Evolutionary conservation across 2,888 invertebrate genomes (phyloP).

Genomic region (Halictus quadricinctus): DNA sequence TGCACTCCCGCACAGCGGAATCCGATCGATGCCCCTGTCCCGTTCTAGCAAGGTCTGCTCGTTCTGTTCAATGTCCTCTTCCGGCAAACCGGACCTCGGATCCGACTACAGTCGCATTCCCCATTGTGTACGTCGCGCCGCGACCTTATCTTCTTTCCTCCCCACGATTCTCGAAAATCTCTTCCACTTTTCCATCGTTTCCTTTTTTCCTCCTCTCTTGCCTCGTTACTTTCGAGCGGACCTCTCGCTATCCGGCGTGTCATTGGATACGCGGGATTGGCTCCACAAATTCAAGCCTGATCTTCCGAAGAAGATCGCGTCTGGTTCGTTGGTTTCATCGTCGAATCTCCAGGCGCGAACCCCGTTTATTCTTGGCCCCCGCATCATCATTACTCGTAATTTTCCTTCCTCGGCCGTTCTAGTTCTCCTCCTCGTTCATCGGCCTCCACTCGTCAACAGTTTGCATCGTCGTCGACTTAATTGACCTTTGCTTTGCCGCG

Average conservation of each 20-base stretch:
- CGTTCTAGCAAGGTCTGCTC: conserved; percentile 44
- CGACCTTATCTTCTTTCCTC: conserved; percentile 46
- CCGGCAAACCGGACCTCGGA: conserved; percentile 50
- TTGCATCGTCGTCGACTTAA: conserved; percentile 57
- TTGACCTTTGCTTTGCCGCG: conserved; percentile 47
- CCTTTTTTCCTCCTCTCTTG: background rate
- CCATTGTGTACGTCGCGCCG: conserved; percentile 42
- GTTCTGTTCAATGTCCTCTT: conserved; percentile 48
- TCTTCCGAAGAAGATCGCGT: background rate
- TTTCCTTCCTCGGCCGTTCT: conserved; percentile 17
- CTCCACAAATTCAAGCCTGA: conserved; percentile 1
- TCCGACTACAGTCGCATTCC: conserved; percentile 46
- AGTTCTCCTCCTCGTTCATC: conserved; percentile 9
- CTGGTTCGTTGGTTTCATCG: background rate
- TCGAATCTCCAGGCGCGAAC: background rate
- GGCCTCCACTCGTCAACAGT: conserved; percentile 40
- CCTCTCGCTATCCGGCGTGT: background rate
- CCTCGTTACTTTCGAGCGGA: conserved; percentile 10
- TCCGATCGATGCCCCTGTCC: conserved; percentile 70
- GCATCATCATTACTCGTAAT: conserved; percentile 8
- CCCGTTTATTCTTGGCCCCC: background rate
- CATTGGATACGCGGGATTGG: background rate
- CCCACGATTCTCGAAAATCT: conserved; percentile 41
- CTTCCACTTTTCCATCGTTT: conserved; percentile 8
- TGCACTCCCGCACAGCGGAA: conserved; percentile 64